Base-by-base conservation (phyloP, 2,888 invertebrate species). In the Autographa gamma region DNA sequence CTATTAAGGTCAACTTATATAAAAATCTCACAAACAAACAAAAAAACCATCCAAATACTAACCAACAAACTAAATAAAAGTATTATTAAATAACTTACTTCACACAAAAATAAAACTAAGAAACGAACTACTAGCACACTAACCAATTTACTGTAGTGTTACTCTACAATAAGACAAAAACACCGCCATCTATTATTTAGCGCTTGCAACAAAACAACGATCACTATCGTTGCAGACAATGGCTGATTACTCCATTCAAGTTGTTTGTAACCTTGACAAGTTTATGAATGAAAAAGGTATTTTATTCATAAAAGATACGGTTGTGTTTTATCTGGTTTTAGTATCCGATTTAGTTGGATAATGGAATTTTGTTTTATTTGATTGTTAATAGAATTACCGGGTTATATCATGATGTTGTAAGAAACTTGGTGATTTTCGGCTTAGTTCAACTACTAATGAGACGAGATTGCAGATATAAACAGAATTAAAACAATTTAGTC, bases 191-290 rank as follows among this genome's bases (percentile, higher is more conserved):
- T 93, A 67, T 73, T 62, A 18, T 71, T 14, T 31, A 60, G 59
- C 19, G 3, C 19, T n/a, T 60, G 81, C 70, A 92, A 89, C 80
- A 90, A 90, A 90, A 90, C 83, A 66, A 87, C 69, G 66, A 69
- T 58, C 41, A 43, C 60, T 76, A 71, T 76, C 69, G n/a, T 48
- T 6, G 6, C n/a, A n/a, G 8, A 48, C 48, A 48, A 73, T 60
- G 65, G 74, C 80, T 48, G 60, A 65, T 64, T 48, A 59, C 60
- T 76, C 62, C 74, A 69, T 76, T 71, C 75, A 65, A 6, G 11
- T 34, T 25, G n/a, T 38, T 6, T 0, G 88, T 91, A 90, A 90
- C 92, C 92, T 93, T 92, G 92, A 80, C 87, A 34, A 63, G 13
- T 71, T 71, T 56, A 75, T 78, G 78, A 78, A 78, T 78, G 78